Base-by-base conservation (phyloP, 2,888 invertebrate species). In the Agrilus mali region DNA sequence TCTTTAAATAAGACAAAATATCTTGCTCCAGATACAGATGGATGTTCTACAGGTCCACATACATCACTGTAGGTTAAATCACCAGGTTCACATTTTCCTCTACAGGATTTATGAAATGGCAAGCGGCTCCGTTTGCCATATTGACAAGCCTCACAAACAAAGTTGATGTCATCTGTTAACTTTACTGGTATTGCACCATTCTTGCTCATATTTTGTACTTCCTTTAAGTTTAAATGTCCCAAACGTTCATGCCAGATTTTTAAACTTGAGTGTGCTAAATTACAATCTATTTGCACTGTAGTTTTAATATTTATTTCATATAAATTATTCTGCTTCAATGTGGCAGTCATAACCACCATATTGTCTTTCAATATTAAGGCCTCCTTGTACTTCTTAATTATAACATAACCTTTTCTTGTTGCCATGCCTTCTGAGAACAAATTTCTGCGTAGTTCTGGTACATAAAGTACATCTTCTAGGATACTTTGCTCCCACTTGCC, bases 371-470 rank as follows among this genome's bases (percentile, higher is more conserved):
- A n/a, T n/a, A n/a, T n/a, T n/a, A n/a, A n/a, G n/a, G n/a, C n/a
- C n/a, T n/a, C n/a, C n/a, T n/a, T n/a, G n/a, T n/a, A n/a, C 17
- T 55, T 52, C 38, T 60, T 61, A 0, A 55, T 32, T 12, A 59
- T 53, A 4, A 27, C 33, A 47, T 57, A 55, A 1, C 54, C 54
- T 47, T 56, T 55, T 12, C 51, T 47, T 4, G 53, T 57, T 2
- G 51, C 43, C 1, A 42, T 53, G 2, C 60, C 61, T 46, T 61
- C 60, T 1, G 60, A 64, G 42, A 63, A 60, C 10, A 63, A 40
- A 41, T 63, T 62, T 48, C 55, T 55, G 12, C 48, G 36, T n/a
- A 63, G 46, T 0, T n/a, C n/a, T n/a, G n/a, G n/a, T n/a, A n/a
- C n/a, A n/a, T n/a, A n/a, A n/a, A n/a, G n/a, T n/a, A n/a, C n/a